These are phyloP conservation scores for Sericinus montela DNA, from an alignment of 2,888 invertebrate species.

Conservation along the genomic window DNA sequence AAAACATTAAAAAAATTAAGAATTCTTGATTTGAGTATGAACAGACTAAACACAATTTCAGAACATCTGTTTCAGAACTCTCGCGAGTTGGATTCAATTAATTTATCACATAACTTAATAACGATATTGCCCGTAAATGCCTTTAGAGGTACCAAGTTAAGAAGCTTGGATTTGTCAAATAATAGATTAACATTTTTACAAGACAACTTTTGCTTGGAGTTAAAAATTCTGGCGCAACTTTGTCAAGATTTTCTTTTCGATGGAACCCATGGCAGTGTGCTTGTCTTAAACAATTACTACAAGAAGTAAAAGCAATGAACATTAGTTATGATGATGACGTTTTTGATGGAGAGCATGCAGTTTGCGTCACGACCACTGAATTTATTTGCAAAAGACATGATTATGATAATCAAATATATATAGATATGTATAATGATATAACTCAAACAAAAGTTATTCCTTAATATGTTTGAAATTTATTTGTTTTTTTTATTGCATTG, in stretches of 20 bases:
- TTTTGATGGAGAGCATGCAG: slow-evolving; percentile 46
- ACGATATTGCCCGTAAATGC: slow-evolving; percentile 49
- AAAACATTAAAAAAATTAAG: slow-evolving; percentile 44
- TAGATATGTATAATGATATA: slow-evolving; percentile 10
- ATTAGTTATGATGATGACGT: slow-evolving; percentile 46
- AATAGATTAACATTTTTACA: slow-evolving; percentile 56
- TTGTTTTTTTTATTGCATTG: too few relatives aligned
- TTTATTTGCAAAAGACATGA: slow-evolving; percentile 50
- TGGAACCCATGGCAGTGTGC: slow-evolving; percentile 68
- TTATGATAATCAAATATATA: slow-evolving; percentile 5
- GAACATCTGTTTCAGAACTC: slow-evolving; percentile 47
- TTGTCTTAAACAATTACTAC: slow-evolving; percentile 50
- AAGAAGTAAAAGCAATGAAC: slow-evolving; percentile 46
- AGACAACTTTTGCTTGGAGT: slow-evolving; percentile 57
- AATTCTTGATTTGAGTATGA: slow-evolving; percentile 43
- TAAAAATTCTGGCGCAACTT: slow-evolving; percentile 49
- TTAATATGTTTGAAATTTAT: neutral
- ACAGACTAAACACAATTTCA: slow-evolving; percentile 44
- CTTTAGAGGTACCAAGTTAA: slow-evolving; percentile 47
- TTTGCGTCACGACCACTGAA: slow-evolving; percentile 49
- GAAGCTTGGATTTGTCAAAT: slow-evolving; percentile 49
- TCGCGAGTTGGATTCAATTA: slow-evolving; percentile 39
- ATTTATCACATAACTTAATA: slow-evolving; percentile 53
- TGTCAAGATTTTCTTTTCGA: slow-evolving; percentile 54
- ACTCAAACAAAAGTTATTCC: neutral